Conservation (phyloP, 2,888 invertebrate genomes). For the Minunthozetes semirufus region DNA sequence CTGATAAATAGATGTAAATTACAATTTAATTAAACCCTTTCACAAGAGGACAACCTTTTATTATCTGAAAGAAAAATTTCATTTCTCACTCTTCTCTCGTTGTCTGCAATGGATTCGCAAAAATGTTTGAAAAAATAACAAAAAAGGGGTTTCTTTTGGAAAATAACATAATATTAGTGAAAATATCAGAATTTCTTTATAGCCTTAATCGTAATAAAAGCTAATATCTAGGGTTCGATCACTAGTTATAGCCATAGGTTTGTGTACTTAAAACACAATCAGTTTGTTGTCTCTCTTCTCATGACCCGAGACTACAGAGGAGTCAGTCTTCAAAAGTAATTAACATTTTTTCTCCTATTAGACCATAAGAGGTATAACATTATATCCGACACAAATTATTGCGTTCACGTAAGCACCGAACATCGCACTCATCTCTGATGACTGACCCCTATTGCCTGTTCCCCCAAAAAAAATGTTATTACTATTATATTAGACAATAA, state of each 20-base stretch:
- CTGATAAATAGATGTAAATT: conserved; percentile 11
- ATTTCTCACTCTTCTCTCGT: not conserved
- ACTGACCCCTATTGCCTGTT: no score
- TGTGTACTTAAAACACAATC: conserved; percentile 15
- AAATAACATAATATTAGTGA: not conserved
- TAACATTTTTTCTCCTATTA: not conserved
- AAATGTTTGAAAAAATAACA: not conserved
- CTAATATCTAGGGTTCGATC: not conserved
- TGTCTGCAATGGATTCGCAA: not conserved
- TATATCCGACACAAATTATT: not conserved
- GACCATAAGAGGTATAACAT: not conserved
- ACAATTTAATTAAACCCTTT: conserved; percentile 18
- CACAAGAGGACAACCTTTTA: not conserved
- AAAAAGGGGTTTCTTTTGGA: not conserved
- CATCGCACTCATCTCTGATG: not conserved
- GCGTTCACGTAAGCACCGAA: not conserved
- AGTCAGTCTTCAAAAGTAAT: not conserved
- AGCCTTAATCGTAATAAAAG: not conserved
- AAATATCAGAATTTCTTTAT: not conserved
- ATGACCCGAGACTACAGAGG: not conserved
- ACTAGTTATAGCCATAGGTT: not conserved
- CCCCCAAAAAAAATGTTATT: no score
- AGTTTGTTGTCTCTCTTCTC: not conserved
- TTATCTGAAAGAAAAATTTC: not conserved
- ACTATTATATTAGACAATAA: no score